Base-by-base conservation (phyloP, 2,888 invertebrate genomes). In the Scaptomyza cyrtandrae region DNA sequence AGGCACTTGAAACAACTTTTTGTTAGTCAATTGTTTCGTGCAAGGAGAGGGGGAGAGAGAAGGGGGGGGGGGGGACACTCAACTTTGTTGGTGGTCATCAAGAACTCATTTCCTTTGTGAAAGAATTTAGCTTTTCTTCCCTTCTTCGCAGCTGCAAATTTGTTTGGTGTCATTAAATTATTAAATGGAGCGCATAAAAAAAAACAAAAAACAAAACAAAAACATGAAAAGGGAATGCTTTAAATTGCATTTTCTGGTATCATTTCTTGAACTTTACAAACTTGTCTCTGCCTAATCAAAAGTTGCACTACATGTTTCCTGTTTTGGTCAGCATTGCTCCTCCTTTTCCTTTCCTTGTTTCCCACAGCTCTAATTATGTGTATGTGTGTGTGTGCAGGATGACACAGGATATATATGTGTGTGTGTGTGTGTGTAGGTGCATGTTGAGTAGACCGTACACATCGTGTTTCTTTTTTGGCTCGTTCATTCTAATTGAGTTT, bases 401-500 rank as follows among this genome's bases (percentile, higher is more conserved):
- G 56, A 62, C 53, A 27, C 52, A 45, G 39, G 39, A 37, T 46
- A n/a, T 33, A 6, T 33, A 37, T 39, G 14, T 13, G 27, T 39
- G 11, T 33, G 41, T 39, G 14, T 13, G 27, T 39, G 11, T 64
- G 54, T 59, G 72, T 63, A 64, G 64, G 50, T 68, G 78, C 57
- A 59, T 57, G 53, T 45, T 29, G 45, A 33, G 43, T 19, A 27
- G 29, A n/a, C 14, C 49, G 54, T 19, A 31, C 31, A 31, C 2
- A 29, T 6, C 5, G 6, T 16, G 27, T 19, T 43, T 35, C 13
- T 45, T 65, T 48, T 60, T 67, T 43, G 10, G 43, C 76, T 80
- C 71, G 63, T 77, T 67, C 82, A 69, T 80, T 82, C 74, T 83
- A 83, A 83, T 83, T 83, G 83, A 78, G 82, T 85, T 82, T 73